Evolutionary conservation across 2,113 vertebrate genomes (phyloP).

Genomic region (Erpornis zantholeuca): DNA sequence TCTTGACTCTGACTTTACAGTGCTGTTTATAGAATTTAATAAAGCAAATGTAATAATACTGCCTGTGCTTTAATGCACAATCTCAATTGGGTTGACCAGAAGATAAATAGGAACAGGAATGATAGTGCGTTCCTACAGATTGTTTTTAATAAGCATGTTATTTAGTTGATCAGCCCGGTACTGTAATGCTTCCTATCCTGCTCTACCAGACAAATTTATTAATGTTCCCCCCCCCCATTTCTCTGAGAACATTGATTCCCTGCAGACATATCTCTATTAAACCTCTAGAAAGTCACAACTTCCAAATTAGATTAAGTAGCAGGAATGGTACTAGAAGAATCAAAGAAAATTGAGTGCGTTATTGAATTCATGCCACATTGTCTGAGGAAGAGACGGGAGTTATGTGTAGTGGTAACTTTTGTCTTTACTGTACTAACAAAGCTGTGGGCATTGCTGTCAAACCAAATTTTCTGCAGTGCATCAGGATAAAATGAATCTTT

Average conservation of each 20-base stretch:
- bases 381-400: slow-evolving; percentile 65
- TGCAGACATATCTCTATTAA: slow-evolving; percentile 75
- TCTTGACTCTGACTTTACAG: slow-evolving; percentile 65
- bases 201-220: slow-evolving; percentile 71
- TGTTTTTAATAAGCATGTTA: slow-evolving; percentile 76
- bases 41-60: slow-evolving; percentile 70
- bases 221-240: slow-evolving; percentile 25
- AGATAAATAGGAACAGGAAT: slow-evolving; percentile 74
- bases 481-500: slow-evolving; percentile 26
- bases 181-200: slow-evolving; percentile 59
- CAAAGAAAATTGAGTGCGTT: slow-evolving; percentile 72
- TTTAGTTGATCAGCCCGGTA: slow-evolving; percentile 68
- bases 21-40: slow-evolving; percentile 72
- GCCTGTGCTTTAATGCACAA: slow-evolving; percentile 61
- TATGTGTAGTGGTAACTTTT: slow-evolving; percentile 58
- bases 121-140: slow-evolving; percentile 64
- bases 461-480: slow-evolving; percentile 20
- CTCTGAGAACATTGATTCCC: slow-evolving; percentile 69
- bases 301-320: slow-evolving; percentile 75
- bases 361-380: slow-evolving; percentile 74
- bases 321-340: slow-evolving; percentile 67
- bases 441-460: slow-evolving; percentile 54
- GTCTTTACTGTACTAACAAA: slow-evolving; percentile 65
- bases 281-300: slow-evolving; percentile 72
- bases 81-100: slow-evolving; percentile 71